Base-by-base conservation (phyloP, 1,140 invertebrate species). In the Pararge aegeria region DNA sequence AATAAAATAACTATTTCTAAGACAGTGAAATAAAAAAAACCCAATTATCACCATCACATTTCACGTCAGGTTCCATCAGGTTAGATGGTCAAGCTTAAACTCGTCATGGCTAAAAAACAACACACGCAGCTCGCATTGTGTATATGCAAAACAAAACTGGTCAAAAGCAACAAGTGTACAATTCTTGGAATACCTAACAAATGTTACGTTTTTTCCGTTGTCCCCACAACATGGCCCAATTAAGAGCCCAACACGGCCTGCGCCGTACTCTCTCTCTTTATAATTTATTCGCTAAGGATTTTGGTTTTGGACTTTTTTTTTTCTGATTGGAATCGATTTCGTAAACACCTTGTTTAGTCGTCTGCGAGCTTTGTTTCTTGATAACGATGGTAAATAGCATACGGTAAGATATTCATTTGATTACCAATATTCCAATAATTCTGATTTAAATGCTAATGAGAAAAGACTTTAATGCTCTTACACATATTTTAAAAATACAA, bases 141-240 rank as follows among this genome's bases (percentile, higher is more conserved):
- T 55, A 34, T 55, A 66, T 67, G 61, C 61, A 63, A 73, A 73
- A 73, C 55, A 64, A 78, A 80, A 75, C 72, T 58, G 66, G 56
- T 37, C 69, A 64, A 79, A 62, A 72, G 77, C 78, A 79, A 80
- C 81, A 84, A 85, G 83, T 83, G 78, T 84, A 80, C 68, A 85
- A 87, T 87, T 86, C 84, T 68, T 69, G 77, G 84, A 87, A 87
- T 87, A 85, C 83, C 84, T 86, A 86, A 87, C 84, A 83, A 86
- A 84, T 87, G 82, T 87, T 67, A 76, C 70, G 81, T 85, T 85
- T 86, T 87, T 84, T 83, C 75, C 71, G 66, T 77, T 70, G 77
- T 80, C 74, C 68, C 38, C 57, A 64, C 70, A 62, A 86, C 84
- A 87, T 80, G 77, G 81, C 74, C 84, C 84, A 87, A 87, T 87